Conservation (phyloP, 2,113 vertebrate species). For the Esox niger region DNA sequence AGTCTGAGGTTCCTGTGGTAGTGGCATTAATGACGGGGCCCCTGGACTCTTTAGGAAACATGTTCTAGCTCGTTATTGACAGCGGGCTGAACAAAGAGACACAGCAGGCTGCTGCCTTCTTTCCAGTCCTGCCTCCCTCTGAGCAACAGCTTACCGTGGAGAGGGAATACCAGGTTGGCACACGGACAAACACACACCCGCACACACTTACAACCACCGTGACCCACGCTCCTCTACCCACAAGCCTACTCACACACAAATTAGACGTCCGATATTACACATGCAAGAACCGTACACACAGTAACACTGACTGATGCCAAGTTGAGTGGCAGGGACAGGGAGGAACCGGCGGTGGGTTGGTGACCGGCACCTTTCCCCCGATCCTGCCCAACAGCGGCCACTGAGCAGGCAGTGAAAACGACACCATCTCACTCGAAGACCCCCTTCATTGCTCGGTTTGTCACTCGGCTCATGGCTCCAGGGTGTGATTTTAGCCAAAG, state of each 20-base stretch:
- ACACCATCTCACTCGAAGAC: background rate
- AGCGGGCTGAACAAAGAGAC: constrained; percentile 14
- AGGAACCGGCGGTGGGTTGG: background rate
- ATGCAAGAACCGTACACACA: constrained; percentile 37
- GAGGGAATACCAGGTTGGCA: constrained; percentile 9
- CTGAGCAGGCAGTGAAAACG: constrained; percentile 1
- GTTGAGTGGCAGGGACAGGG: constrained; percentile 27
- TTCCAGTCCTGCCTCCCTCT: no score
- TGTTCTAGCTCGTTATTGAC: constrained; percentile 52
- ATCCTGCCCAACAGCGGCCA: background rate
- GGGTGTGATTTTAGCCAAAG: no score
- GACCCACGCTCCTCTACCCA: background rate
- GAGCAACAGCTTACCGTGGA: background rate
- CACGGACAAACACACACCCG: constrained; percentile 17
- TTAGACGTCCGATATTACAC: background rate
- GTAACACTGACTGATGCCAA: constrained; percentile 48
- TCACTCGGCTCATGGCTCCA: no score
- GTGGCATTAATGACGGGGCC: background rate
- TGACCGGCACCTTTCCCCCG: background rate
- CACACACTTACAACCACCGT: constrained; percentile 20
- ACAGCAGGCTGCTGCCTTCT: background rate
- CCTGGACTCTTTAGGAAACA: constrained; percentile 33
- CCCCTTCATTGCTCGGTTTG: no score
- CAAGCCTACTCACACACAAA: background rate
- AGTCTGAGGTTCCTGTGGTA: background rate